A percentile compares a stretch with the other conserved stretches of the same genome.
Conservation (phyloP, 2,113 vertebrate species). For the Camarhynchus parvulus region DNA sequence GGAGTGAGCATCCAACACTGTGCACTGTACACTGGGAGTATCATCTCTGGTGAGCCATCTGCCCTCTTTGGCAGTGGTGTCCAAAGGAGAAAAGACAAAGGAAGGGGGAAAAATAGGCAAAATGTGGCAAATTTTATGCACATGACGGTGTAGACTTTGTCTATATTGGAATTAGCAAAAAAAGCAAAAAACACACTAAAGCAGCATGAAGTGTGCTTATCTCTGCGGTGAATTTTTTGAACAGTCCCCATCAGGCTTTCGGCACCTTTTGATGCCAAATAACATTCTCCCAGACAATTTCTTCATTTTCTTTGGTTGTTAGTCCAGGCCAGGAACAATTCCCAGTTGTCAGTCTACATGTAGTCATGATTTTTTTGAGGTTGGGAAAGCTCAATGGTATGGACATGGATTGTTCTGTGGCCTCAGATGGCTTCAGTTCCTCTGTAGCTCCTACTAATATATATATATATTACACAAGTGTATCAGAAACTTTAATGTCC, state of each 20-base stretch:
- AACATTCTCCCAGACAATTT: not conserved
- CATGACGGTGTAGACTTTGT: not conserved
- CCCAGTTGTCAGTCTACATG: not conserved
- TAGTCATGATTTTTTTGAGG: not conserved
- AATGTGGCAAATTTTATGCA: not conserved
- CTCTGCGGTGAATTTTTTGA: not conserved
- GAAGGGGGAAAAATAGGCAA: rapidly evolving
- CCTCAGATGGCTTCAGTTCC: not conserved
- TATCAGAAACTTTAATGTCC: not conserved
- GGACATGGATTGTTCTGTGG: not conserved
- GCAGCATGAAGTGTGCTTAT: not conserved
- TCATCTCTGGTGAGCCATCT: not conserved
- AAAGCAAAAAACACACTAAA: not conserved
- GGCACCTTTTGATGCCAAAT: not conserved
- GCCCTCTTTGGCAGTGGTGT: not conserved
- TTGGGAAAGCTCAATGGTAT: not conserved
- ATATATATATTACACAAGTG: not conserved
- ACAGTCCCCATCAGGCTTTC: not conserved
- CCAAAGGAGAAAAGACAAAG: not conserved
- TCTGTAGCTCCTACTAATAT: not conserved
- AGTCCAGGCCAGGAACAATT: not conserved
- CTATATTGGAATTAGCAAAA: not conserved
- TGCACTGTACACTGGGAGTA: not conserved
- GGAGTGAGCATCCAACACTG: not conserved
- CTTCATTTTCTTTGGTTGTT: not conserved